phyloP scores from a whole-genome alignment of 2,888 invertebrate genomes.

The Hyppa rectilinea region DNA sequence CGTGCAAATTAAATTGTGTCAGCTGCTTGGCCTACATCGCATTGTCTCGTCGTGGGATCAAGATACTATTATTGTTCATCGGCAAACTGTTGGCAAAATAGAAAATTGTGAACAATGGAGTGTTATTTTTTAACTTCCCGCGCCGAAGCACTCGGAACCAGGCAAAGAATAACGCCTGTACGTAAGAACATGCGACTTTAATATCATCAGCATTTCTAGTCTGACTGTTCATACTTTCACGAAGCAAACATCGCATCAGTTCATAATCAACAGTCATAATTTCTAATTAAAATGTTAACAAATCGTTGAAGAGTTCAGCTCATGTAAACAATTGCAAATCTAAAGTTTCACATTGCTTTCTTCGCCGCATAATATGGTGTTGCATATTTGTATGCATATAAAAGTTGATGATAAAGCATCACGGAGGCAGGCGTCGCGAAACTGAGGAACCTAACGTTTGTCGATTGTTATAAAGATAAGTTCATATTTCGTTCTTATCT shows the following conservation, averaged over 20 bases:
- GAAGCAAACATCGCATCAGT: slow-evolving; percentile 44
- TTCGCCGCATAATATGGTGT: slow-evolving; percentile 54
- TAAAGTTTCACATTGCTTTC: slow-evolving; percentile 75
- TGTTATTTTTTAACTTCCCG: slow-evolving; percentile 82
- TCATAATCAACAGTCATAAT: slow-evolving; percentile 52
- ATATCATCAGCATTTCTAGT: slow-evolving; percentile 57
- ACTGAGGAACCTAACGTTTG: slow-evolving; percentile 33
- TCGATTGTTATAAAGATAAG: slow-evolving; percentile 67
- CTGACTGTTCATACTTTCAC: slow-evolving; percentile 64
- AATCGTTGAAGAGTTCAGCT: slow-evolving; percentile 56
- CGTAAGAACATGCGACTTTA: slow-evolving; percentile 62
- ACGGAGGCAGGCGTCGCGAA: slow-evolving; percentile 42
- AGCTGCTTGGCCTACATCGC: slow-evolving; percentile 88
- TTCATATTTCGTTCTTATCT: slow-evolving; percentile 65
- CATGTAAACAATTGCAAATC: slow-evolving; percentile 71
- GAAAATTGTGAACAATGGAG: slow-evolving; percentile 86
- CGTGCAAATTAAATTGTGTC: slow-evolving; percentile 89
- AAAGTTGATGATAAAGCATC: slow-evolving; percentile 57
- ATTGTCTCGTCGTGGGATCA: slow-evolving; percentile 88
- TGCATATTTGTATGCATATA: slow-evolving; percentile 54
- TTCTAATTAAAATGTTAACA: slow-evolving; percentile 65
- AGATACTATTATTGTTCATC: slow-evolving; percentile 85
- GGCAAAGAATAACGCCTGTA: slow-evolving; percentile 56
- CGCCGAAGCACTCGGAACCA: slow-evolving; percentile 67
- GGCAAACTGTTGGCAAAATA: slow-evolving; percentile 84